phyloP scores from a whole-genome alignment of 2,797 vertebrate genomes.

The Anguilla megastoma region DNA sequence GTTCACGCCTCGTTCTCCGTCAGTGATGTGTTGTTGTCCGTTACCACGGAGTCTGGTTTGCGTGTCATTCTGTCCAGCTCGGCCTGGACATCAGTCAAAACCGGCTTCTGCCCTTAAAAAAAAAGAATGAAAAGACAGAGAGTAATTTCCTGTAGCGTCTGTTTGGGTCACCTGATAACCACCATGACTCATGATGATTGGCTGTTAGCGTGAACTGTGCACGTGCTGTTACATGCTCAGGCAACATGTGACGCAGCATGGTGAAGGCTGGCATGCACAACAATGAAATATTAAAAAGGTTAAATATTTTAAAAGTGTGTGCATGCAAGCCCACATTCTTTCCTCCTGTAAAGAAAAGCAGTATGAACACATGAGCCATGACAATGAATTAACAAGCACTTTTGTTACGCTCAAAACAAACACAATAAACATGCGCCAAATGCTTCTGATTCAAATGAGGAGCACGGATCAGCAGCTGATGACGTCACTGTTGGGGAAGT shows the following conservation, averaged over 20 bases:
- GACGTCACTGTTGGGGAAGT: not conserved
- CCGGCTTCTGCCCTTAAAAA: slow-evolving; percentile 94
- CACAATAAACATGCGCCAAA: not conserved
- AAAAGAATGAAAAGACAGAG: slow-evolving; percentile 55
- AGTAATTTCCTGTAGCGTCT: slow-evolving; percentile 80
- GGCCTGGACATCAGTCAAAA: slow-evolving; percentile 98
- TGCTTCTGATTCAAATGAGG: not conserved
- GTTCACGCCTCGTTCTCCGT: slow-evolving; percentile 95
- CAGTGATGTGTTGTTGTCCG: slow-evolving; percentile 82
- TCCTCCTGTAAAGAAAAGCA: not conserved
- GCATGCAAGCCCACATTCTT: not conserved
- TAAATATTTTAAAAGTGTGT: not conserved
- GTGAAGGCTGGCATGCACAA: not conserved
- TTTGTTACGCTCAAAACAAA: not conserved
- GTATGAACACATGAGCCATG: not conserved
- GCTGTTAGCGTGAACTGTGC: not conserved
- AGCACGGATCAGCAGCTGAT: not conserved
- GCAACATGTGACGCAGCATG: not conserved
- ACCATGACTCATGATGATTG: not conserved
- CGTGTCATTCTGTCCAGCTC: slow-evolving; percentile 98
- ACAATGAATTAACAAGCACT: not conserved
- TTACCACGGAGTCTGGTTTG: slow-evolving; percentile 90
- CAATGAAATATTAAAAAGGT: not conserved
- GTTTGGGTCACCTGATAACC: slow-evolving; percentile 33
- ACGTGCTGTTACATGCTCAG: not conserved